A percentile compares a stretch with the other conserved stretches of the same genome.
These are phyloP conservation scores for Pammene aurita DNA, from an alignment of 2,888 invertebrate species.

Conservation along the genomic window DNA sequence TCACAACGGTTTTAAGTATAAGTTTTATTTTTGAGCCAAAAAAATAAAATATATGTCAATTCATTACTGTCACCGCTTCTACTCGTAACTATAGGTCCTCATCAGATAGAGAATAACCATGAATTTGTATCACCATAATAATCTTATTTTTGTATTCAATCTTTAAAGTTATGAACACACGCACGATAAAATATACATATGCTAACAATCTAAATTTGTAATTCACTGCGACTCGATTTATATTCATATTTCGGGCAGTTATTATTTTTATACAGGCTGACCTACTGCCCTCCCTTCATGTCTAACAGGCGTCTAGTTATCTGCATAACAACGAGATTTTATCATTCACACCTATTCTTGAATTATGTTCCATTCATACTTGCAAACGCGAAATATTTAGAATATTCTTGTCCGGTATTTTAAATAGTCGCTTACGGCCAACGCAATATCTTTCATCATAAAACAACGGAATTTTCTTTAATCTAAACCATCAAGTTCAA, in stretches of 20 bases:
- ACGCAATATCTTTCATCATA: background rate
- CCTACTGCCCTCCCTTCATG: constrained; percentile 13
- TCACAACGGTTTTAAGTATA: no score
- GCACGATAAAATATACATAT: background rate
- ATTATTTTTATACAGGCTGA: constrained; percentile 7
- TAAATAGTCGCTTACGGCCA: background rate
- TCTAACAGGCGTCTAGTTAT: constrained; percentile 13
- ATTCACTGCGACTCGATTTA: background rate
- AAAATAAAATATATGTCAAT: no score
- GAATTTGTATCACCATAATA: background rate
- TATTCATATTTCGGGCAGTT: constrained; percentile 10
- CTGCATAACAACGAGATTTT: background rate
- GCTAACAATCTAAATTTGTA: constrained; percentile 3
- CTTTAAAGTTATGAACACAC: no score
- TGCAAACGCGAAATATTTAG: background rate
- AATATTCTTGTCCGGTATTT: background rate
- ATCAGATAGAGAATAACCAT: no score
- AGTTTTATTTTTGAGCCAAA: no score
- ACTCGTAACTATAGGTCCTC: background rate
- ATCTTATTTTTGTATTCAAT: no score
- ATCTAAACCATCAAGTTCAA: constrained; percentile 3
- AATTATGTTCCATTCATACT: constrained; percentile 8
- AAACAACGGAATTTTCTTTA: constrained; percentile 11
- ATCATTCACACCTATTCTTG: constrained; percentile 10
- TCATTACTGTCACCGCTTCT: background rate